Percentiles rank a stretch among this genome's conserved stretches.
These are phyloP conservation scores for Diabrotica undecimpunctata DNA, from an alignment of 1,140 invertebrate genomes.

Conservation along the genomic window DNA sequence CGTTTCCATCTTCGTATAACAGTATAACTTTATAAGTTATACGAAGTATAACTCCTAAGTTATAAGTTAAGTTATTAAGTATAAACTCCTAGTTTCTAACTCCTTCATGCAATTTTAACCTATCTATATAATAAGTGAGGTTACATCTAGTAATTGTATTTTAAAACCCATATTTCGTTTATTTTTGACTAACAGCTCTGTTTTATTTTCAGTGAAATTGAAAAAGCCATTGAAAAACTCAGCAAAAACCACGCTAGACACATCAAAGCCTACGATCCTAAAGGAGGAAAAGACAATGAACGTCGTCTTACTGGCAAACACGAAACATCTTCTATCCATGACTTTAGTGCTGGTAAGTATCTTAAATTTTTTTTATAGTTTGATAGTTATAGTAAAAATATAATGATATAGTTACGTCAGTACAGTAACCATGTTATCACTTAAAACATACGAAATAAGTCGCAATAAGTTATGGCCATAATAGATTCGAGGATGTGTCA, in stretches of 20 bases:
- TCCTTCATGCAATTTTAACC: too few species aligned
- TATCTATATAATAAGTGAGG: too few species aligned
- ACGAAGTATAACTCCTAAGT: too few species aligned
- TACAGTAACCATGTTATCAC: neutral
- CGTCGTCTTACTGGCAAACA: conserved; percentile 81
- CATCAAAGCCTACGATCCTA: conserved; percentile 86
- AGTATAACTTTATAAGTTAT: too few species aligned
- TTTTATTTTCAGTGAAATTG: conserved; percentile 61
- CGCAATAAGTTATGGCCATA: neutral
- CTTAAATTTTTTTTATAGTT: neutral
- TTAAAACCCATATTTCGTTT: too few species aligned
- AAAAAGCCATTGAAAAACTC: conserved; percentile 77
- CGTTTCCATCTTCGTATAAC: too few species aligned
- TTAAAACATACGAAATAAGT: neutral
- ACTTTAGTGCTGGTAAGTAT: conserved; percentile 60
- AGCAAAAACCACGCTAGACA: conserved; percentile 79
- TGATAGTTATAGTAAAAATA: neutral
- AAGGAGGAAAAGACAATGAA: conserved; percentile 77
- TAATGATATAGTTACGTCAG: neutral
- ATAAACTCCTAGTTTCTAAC: too few species aligned
- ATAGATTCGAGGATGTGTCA: neutral
- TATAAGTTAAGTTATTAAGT: too few species aligned
- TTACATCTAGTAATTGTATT: too few species aligned
- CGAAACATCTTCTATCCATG: conserved; percentile 82
- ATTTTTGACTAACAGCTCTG: neutral